Evolutionary conservation across 1,140 invertebrate genomes (phyloP), one percentile per base, ranked within the genome.

Genomic region (Pogonognathellus flavescens): DNA sequence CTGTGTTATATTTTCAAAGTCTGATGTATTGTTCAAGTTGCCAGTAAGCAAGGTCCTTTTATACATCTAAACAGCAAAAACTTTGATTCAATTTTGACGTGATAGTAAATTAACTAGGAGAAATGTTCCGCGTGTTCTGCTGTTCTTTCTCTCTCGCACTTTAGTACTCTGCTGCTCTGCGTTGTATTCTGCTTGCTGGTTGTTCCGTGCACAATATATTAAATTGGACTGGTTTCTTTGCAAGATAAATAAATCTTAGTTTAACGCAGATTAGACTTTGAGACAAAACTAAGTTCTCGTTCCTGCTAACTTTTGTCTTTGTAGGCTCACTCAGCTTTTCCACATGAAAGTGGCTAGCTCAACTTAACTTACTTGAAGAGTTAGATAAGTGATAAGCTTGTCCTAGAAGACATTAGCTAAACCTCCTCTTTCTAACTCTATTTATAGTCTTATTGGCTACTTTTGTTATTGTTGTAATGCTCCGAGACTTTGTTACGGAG

Each of bases 51-150:
- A 81, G 53, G 20, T 18, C 80, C 55, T 49, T 41, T 41, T 41
- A 41, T 55, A 57, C 50, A 25, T 57, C 53, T 20, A 81, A 57
- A 81, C 50, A 81, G 80, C 50, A 81, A 81, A 81, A 81, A 81
- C 80, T 81, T 81, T 81, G 80, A 81, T 81, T 81, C 80, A 81
- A 81, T 81, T 81, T 57, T 81, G 80, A 81, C 80, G 80, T 81
- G 80, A 81, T 81, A 81, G 80, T 81, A 81, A 81, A 81, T 81
- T 81, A 81, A 81, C 52, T 81, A 81, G 80, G 80, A 81, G 80
- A 81, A 81, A 81, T 81, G 80, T 57, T 81, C 80, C 50, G 80
- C 31, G 70, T 76, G 22, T 25, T 76, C 60, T 66, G 70, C 16
- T 76, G 25, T 70, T 11, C 41, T 76, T 70, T 11, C 41, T 76